These are phyloP conservation scores for Omphaloscelis lunosa DNA, from an alignment of 2,888 invertebrate genomes.

Conservation along the genomic window DNA sequence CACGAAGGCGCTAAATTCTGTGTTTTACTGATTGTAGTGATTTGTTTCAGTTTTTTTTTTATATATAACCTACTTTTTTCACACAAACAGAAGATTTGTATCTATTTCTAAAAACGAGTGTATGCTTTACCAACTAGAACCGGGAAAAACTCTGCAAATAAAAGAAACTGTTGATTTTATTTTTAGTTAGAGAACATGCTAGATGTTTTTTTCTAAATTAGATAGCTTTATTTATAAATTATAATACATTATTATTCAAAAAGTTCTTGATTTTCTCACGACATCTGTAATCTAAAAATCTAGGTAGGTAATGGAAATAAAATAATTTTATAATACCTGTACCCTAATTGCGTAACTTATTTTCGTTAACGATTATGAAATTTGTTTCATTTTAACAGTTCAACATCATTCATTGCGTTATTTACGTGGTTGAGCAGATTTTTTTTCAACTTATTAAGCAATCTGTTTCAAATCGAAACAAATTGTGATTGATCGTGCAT, in stretches of 20 bases:
- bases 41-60: conserved; percentile 46
- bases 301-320: not conserved
- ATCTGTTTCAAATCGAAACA: too few relatives aligned
- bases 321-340: not conserved
- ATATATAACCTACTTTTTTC: not conserved
- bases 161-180: not conserved
- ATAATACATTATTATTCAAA: not conserved
- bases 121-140: not conserved
- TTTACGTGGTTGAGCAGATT: too few relatives aligned
- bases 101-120: not conserved
- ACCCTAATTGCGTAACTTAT: too few relatives aligned
- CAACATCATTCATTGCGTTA: too few relatives aligned
- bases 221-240: not conserved
- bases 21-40: conserved; percentile 59
- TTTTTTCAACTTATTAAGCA: too few relatives aligned
- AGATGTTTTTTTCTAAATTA: not conserved
- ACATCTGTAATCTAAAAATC: not conserved
- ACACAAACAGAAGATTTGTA: not conserved
- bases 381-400: too few relatives aligned
- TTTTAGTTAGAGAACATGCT: not conserved
- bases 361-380: too few relatives aligned
- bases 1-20: conserved; percentile 59
- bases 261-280: not conserved
- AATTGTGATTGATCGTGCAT: too few relatives aligned
- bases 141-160: not conserved